A percentile compares a stretch with the other conserved stretches of the same genome.
These are phyloP conservation scores for Pristis pectinata DNA, from an alignment of 2,797 vertebrate species.

Conservation along the genomic window DNA sequence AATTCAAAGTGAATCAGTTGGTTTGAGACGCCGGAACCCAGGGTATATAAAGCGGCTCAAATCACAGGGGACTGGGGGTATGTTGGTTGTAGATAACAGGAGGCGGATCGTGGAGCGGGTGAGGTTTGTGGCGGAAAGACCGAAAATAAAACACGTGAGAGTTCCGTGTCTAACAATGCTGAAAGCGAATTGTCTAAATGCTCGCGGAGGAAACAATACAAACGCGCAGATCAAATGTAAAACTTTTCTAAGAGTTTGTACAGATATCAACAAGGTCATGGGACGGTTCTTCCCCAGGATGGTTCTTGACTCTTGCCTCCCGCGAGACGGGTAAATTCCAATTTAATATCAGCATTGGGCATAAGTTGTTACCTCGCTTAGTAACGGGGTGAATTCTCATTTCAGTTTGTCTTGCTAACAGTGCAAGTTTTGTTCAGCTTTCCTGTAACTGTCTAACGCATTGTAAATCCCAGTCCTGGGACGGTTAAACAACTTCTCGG, in stretches of 20 bases:
- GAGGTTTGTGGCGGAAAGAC: no score
- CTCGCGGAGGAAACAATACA: not conserved
- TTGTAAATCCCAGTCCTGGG: not conserved
- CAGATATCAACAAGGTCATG: not conserved
- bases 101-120: not conserved
- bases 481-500: not conserved
- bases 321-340: no score
- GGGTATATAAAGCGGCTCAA: not conserved
- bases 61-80: not conserved
- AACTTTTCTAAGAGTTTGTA: not conserved
- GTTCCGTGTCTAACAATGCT: no score
- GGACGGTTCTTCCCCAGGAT: no score
- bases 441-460: not conserved
- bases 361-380: not conserved
- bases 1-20: not conserved
- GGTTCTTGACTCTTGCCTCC: no score
- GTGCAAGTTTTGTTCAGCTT: no score
- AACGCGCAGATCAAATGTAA: not conserved
- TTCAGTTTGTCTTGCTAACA: no score
- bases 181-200: not conserved
- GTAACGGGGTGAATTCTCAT: not conserved
- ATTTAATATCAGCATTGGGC: no score
- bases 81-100: not conserved
- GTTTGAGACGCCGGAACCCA: not conserved
- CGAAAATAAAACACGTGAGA: no score